Evolutionary conservation across 2,797 vertebrate species (phyloP), one percentile per base, ranked within the genome.

Genomic region (Acridotheres tristis): DNA sequence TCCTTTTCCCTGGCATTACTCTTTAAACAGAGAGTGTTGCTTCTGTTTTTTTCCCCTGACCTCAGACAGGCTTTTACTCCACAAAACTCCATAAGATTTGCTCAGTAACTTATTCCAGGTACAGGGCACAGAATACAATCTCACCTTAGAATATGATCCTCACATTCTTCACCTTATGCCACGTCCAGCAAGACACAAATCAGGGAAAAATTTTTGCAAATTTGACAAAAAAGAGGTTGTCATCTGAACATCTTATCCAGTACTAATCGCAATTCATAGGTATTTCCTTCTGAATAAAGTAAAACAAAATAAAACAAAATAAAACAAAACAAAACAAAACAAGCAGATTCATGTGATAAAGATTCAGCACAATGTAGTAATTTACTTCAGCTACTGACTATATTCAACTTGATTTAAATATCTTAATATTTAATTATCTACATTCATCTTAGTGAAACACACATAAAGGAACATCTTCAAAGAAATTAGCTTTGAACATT

Each of bases 391-490:
- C 50, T 93, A 69, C 73, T 71, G 79, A 74, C 84, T 83, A 61
- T 73, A 76, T 84, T 94, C 89, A 59, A 63, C n/a, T 86, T 92
- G 87, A 90, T 95, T 95, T 95, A 95, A 97, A 95, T 96, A 95
- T 72, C 96, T 96, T 95, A 95, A 96, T 96, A 97, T 96, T 96
- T 95, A 92, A 96, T 96, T 91, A 93, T 84, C 89, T 92, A 63
- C 66, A 92, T 91, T 93, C 53, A 2, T 94, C 81, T 93, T 78
- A 77, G 84, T 91, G 92, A 96, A 95, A 89, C 34, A 38, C 84
- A 81, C 53, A 94, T 89, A 94, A 94, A 95, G 87, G 69, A 90
- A 90, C 57, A 92, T 83, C 94, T 95, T 96, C 90, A 90, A 85
- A 95, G 91, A 94, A 92, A 95, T 88, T 85, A 92, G 55, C 93